Evolutionary conservation across 2,113 vertebrate species (phyloP), one percentile per base, ranked within the genome.

Genomic region (Pipra filicauda): DNA sequence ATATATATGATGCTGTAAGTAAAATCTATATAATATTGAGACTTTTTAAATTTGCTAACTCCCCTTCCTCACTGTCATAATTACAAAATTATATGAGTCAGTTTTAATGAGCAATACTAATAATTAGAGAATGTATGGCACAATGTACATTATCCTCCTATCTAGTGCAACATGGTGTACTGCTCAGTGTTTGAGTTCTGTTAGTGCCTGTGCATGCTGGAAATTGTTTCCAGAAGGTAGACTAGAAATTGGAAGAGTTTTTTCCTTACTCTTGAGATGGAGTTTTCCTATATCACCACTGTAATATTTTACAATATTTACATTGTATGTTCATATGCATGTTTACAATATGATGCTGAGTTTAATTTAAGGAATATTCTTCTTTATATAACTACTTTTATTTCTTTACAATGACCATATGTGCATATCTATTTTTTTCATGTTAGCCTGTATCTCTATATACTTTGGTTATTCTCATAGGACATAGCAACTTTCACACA

Each of bases 221-320:
- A 94, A 94, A 57, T 44, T 90, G 20, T 82, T 88, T 90, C 78
- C 67, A 76, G 66, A 85, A 91, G 17, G 69, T 3, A 90, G 41
- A 43, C 13, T 37, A 61, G 37, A 52, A 87, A 90, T 14, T 84
- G 12, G 33, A 84, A 58, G 17, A 76, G 8, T 26, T 85, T 52
- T 82, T 67, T 13, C 16, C 8, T 61, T 57, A 61, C 4, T 46
- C 4, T 41, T 80, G 33, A 83, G 16, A 17, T 73, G 11, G n/a
- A 54, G 7, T 59, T 85, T 88, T 91, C 19, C 16, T 6, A 4
- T 54, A 31, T 44, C 20, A 59, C 6, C 8, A 54, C 3, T 9
- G 9, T 48, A 70, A 61, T 59, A 65, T 49, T 85, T 75, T 39
- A 33, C 2, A 2, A 14, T 74, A 65, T 62, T 35, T 78, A 8